These are phyloP conservation scores for Erythrocercus mccallii DNA, from an alignment of 2,113 vertebrate genomes.

Conservation along the genomic window DNA sequence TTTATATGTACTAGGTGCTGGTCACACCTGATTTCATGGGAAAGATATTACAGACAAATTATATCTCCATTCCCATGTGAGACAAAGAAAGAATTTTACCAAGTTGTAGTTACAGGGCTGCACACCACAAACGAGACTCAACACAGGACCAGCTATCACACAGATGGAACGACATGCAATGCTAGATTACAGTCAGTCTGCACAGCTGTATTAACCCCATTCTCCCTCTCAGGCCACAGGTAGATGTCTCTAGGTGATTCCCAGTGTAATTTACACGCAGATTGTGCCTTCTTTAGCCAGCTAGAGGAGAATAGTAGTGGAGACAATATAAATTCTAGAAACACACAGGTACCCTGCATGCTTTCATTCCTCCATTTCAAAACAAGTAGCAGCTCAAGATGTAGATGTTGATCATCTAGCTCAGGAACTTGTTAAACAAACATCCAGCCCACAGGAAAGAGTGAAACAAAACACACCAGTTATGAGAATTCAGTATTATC, in stretches of 20 bases:
- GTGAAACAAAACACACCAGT: background rate
- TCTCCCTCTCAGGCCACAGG: background rate
- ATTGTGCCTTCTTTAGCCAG: background rate
- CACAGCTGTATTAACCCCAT: background rate
- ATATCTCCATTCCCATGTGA: background rate
- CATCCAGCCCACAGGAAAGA: background rate
- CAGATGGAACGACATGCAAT: background rate
- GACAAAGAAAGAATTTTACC: background rate
- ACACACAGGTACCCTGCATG: rapidly evolving
- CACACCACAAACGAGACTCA: background rate
- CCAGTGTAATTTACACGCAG: background rate
- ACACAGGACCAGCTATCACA: rapidly evolving
- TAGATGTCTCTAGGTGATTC: background rate
- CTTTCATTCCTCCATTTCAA: background rate
- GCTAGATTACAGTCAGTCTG: background rate
- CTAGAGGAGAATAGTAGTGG: background rate
- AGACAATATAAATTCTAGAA: background rate
- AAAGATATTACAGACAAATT: background rate
- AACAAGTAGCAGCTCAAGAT: background rate
- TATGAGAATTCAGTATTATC: background rate
- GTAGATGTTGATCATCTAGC: background rate
- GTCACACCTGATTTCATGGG: background rate
- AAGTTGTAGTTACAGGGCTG: background rate
- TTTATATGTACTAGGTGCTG: background rate
- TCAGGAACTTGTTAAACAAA: background rate